Evolutionary conservation across 2,888 invertebrate genomes (phyloP), one percentile per base, ranked within the genome.

Genomic region (Cartodere bifasciata): DNA sequence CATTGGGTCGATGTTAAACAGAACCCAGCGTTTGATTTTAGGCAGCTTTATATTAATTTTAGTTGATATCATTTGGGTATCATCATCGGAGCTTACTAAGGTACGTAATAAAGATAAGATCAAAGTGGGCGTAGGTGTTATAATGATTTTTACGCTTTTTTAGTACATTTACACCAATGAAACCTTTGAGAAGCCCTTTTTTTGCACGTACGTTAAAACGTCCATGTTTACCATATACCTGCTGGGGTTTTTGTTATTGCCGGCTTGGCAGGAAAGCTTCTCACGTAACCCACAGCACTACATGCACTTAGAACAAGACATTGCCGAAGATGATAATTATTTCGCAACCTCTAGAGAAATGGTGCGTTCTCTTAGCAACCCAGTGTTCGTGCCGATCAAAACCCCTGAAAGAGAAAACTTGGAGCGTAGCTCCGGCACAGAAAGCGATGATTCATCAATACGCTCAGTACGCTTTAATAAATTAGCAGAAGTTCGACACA

Each of bases 1-100:
- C 36, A 46, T 54, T 31, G 53, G 53, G 26, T 50, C 54, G 34
- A 65, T 69, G 62, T 59, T 71, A 55, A 73, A 70, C 46, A 73
- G 71, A 62, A 70, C 72, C 32, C 76, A 79, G 63, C 69, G 77
- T 52, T 73, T 90, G 47, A 65, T 84, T 38, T 67, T 92, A 49
- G 97, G 95, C 48, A 67, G 90, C 44, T 70, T 86, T 49, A 71
- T 95, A 46, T 67, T 97, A 39, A 61, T 95, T 43, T 63, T 94
- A 49, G 94, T 95, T 44, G 91, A 94, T 64, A 67, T 94, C 35
- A 78, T 97, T 50, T 95, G 95, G 94, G 94, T 95, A 31, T 78
- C 85, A 31, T 94, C 92, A 28, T 86, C 90, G 21, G 92, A 95
- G 65, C 65, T 95, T 37, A 90, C 91, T 37, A 85, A 90, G 76